A percentile compares a stretch with the other conserved stretches of the same genome.
These are phyloP conservation scores for Orchesella cincta DNA, from an alignment of 1,140 invertebrate genomes.

Conservation along the genomic window DNA sequence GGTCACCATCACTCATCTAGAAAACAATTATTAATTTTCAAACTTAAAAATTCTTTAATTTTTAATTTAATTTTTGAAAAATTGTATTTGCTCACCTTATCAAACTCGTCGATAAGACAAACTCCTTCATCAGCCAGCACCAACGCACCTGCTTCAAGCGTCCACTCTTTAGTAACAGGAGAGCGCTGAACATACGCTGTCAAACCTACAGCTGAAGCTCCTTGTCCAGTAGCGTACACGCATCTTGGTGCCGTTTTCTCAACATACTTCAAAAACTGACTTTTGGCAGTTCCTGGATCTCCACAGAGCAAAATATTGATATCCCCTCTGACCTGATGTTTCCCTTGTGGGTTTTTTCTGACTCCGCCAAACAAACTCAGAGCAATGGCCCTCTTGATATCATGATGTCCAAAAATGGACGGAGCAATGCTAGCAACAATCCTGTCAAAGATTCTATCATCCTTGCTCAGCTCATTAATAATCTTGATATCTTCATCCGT, in stretches of 20 bases:
- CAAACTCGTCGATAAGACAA: constrained; percentile 99
- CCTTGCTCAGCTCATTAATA: constrained; percentile 85
- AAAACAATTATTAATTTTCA: constrained; percentile 52
- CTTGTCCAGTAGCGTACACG: constrained; percentile 95
- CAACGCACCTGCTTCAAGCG: constrained; percentile 93
- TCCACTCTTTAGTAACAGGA: constrained; percentile 92
- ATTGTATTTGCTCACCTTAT: too few relatives aligned
- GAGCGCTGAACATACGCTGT: constrained; percentile 95
- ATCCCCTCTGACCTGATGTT: constrained; percentile 93
- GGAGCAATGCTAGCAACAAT: constrained; percentile 96
- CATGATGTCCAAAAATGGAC: constrained; percentile 97
- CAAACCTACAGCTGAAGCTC: constrained; percentile 95
- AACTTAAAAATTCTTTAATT: too few relatives aligned
- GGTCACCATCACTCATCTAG: constrained; percentile 93
- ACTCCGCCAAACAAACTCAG: constrained; percentile 94
- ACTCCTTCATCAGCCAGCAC: constrained; percentile 95
- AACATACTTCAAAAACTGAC: constrained; percentile 92
- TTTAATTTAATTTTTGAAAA: too few relatives aligned
- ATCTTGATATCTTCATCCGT: constrained; percentile 94
- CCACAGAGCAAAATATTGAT: constrained; percentile 96
- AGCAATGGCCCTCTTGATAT: constrained; percentile 91
- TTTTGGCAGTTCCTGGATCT: constrained; percentile 98
- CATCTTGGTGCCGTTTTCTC: constrained; percentile 90
- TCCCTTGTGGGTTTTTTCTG: constrained; percentile 93
- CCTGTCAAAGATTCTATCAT: constrained; percentile 87